Evolutionary conservation across 2,797 vertebrate genomes (phyloP).

Genomic region (Gallinago nigripennis): DNA sequence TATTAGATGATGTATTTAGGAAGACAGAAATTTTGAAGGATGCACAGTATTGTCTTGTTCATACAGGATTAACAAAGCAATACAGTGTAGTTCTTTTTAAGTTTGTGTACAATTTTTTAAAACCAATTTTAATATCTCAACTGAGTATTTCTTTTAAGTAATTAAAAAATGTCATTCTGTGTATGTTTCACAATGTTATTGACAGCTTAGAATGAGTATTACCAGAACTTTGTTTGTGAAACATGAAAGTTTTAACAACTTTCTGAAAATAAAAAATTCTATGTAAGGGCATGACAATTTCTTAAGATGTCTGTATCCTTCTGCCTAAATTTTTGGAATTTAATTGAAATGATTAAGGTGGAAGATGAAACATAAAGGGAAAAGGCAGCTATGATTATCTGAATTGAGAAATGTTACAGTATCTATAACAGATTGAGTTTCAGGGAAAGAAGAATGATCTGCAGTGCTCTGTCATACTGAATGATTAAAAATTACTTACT

Average conservation of each 20-base stretch:
- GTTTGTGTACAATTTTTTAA: not conserved
- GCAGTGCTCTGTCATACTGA: not conserved
- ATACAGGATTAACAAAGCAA: not conserved
- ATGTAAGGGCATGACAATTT: not conserved
- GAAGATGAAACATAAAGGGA: not conserved
- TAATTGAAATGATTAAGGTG: not conserved
- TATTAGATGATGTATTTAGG: not conserved
- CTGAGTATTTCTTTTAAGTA: not conserved
- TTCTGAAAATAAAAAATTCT: not conserved
- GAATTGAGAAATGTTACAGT: not conserved
- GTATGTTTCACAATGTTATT: not conserved
- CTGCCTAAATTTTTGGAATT: not conserved
- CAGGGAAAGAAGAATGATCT: not conserved
- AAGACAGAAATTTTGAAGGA: not conserved
- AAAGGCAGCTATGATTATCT: not conserved
- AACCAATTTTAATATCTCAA: not conserved
- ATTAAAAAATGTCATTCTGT: not conserved
- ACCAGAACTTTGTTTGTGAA: not conserved
- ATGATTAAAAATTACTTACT: not conserved
- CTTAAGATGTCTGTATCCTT: not conserved
- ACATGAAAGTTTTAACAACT: not conserved
- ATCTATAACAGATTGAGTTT: not conserved
- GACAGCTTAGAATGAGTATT: not conserved
- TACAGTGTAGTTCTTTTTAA: not conserved
- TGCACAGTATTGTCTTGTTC: not conserved